Evolutionary conservation across 2,888 invertebrate species (phyloP), one percentile per base, ranked within the genome.

Genomic region (Julus scandinavius): DNA sequence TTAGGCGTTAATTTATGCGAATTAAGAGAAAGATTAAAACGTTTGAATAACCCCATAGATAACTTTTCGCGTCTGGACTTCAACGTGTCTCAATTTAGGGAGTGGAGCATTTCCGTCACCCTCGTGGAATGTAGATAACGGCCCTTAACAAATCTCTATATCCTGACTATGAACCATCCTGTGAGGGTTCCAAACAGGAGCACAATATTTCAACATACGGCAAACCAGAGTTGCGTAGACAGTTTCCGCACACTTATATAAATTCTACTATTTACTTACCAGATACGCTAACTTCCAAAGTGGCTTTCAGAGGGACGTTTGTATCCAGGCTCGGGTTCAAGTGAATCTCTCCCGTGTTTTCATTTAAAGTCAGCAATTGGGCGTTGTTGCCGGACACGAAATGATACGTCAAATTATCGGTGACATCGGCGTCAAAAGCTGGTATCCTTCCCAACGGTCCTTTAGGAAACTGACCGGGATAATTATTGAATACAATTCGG

Each of bases 361-460:
- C 95, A 91, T 99, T 97, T 41, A 99, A 92, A 0, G 96, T 94
- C 0, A 99, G 94, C 29, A 98, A 93, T 91, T 97, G 96, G 0
- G 98, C 98, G 91, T 97, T 98, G 92, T 99, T 99, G 0, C 99
- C 98, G 0, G 96, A 96, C 0, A 98, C 92, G 89, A 99, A 96
- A 54, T 95, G 94, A 93, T 97, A 99, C 89, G 94, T 94, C 0
- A 98, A 93, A 93, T 95, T 91, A 92, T 98, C 98, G 6, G 96
- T 96, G 49, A 98, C 97, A 93, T 99, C 99, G 15, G 98, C 98
- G 92, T 99, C 99, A 91, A 95, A 95, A 0, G 98, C 99, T 0
- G 99, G 99, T 54, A 99, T 96, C 88, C 95, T 94, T 0, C 98
- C 98, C 91, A 99, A 96, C 0, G 97, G 95, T 0, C 96, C 96